Conservation (phyloP, 2,888 invertebrate species). For the Parnassius glacialis region DNA sequence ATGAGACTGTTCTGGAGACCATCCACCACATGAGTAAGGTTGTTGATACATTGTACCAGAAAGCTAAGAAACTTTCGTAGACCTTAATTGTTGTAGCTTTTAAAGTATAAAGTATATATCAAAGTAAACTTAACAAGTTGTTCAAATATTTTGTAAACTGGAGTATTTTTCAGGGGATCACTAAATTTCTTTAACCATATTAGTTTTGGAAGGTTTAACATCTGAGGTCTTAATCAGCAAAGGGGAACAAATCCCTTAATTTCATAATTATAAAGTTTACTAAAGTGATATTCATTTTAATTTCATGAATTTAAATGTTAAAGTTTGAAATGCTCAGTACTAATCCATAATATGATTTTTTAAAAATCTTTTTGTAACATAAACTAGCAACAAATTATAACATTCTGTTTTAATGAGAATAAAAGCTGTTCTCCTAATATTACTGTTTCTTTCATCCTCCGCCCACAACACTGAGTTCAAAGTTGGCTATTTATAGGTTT, state of each 20-base stretch:
- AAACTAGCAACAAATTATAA: slow-evolving; percentile 77
- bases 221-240: slow-evolving; percentile 24
- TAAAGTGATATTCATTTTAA: slow-evolving; percentile 24
- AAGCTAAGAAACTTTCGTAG: slow-evolving; percentile 98
- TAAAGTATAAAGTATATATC: slow-evolving; percentile 61
- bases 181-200: slow-evolving; percentile 44
- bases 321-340: slow-evolving; percentile 55
- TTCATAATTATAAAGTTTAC: slow-evolving; percentile 20
- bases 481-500: slow-evolving; percentile 65
- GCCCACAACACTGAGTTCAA: slow-evolving; percentile 53
- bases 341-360: slow-evolving; percentile 60
- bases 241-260: slow-evolving; percentile 6
- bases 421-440: slow-evolving; percentile 70
- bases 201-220: slow-evolving; percentile 38
- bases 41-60: slow-evolving; percentile 99
- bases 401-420: slow-evolving; percentile 78
- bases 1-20: slow-evolving; percentile 97
- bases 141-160: slow-evolving; percentile 62
- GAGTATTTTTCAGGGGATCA: slow-evolving; percentile 64
- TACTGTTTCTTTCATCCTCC: slow-evolving; percentile 55
- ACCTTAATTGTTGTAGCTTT: slow-evolving; percentile 72
- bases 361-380: slow-evolving; percentile 60
- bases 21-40: slow-evolving; percentile 99
- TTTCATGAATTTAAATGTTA: slow-evolving; percentile 45
- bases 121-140: slow-evolving; percentile 71